phyloP scores from a whole-genome alignment of 2,888 invertebrate species.

The Acleris cristana region DNA sequence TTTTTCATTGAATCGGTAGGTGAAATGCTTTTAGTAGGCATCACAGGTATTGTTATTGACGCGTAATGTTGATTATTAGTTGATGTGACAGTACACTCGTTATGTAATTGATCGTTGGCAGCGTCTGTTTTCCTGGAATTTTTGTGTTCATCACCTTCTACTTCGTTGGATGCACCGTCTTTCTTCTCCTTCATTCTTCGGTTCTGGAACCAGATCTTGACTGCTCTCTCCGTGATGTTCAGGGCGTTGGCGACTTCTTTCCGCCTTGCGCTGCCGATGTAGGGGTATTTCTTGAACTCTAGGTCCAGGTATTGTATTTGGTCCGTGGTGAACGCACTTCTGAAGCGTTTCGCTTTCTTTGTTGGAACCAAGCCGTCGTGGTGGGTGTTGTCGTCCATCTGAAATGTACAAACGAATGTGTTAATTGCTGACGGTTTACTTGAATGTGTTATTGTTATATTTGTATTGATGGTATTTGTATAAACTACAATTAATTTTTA shows the following conservation, averaged over 20 bases:
- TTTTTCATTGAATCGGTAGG: conserved; percentile 12
- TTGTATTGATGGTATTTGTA: too few relatives aligned
- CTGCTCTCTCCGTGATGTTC: conserved; percentile 87
- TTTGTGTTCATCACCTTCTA: conserved; percentile 44
- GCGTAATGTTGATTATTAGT: conserved; percentile 46
- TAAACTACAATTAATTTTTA: too few relatives aligned
- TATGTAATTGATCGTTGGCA: conserved; percentile 53
- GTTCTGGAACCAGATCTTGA: conserved; percentile 95
- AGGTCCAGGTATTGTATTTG: conserved; percentile 89
- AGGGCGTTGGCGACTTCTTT: conserved; percentile 87
- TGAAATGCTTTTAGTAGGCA: conserved; percentile 36
- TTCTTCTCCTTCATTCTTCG: conserved; percentile 90
- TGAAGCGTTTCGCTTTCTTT: conserved; percentile 58
- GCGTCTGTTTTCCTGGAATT: conserved; percentile 42
- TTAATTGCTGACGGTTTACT: not conserved
- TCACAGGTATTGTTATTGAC: conserved; percentile 53
- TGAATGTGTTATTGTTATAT: not conserved
- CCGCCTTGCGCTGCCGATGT: conserved; percentile 86
- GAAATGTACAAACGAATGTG: not conserved
- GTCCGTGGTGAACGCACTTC: conserved; percentile 89
- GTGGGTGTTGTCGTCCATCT: conserved; percentile 37
- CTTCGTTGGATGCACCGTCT: conserved; percentile 59
- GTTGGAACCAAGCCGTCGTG: conserved; percentile 16
- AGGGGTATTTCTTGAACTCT: conserved; percentile 87
- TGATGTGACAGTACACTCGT: conserved; percentile 48